Evolutionary conservation across 1,140 invertebrate genomes (phyloP).

Genomic region (Teleogryllus occipitalis): DNA sequence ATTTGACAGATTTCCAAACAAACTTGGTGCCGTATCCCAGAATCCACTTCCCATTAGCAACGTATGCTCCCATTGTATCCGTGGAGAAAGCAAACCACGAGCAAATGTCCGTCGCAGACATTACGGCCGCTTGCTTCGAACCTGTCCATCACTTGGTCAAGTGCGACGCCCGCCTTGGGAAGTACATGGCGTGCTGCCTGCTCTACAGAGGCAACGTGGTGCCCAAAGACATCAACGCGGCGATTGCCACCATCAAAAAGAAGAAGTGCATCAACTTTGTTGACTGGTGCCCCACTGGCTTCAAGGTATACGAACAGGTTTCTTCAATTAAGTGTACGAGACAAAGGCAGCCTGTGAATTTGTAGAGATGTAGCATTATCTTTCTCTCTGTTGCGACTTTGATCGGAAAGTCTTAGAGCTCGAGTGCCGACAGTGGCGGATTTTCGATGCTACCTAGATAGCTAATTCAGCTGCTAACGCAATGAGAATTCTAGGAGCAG

Average conservation of each 20-base stretch:
- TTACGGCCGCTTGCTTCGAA: constrained; percentile 42
- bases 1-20: constrained; percentile 59
- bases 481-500: background rate
- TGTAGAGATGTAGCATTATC: background rate
- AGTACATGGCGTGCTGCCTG: constrained; percentile 53
- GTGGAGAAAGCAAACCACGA: constrained; percentile 50
- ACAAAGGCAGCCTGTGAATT: background rate
- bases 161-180: constrained; percentile 39
- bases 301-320: constrained; percentile 30
- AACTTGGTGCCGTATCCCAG: constrained; percentile 49
- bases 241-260: constrained; percentile 42
- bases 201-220: constrained; percentile 49
- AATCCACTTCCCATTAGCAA: constrained; percentile 47
- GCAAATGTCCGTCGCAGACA: constrained; percentile 36
- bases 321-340: background rate
- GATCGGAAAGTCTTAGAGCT: background rate
- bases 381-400: background rate
- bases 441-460: background rate
- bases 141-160: constrained; percentile 49
- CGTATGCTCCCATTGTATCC: constrained; percentile 54
- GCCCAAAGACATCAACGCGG: constrained; percentile 50
- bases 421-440: background rate
- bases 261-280: constrained; percentile 43
- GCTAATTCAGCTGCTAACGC: background rate
- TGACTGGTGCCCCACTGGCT: constrained; percentile 54